Percentiles rank a stretch among this genome's conserved stretches.
Evolutionary conservation across 2,888 invertebrate species (phyloP).

Genomic region (Stenichneumon culpator): DNA sequence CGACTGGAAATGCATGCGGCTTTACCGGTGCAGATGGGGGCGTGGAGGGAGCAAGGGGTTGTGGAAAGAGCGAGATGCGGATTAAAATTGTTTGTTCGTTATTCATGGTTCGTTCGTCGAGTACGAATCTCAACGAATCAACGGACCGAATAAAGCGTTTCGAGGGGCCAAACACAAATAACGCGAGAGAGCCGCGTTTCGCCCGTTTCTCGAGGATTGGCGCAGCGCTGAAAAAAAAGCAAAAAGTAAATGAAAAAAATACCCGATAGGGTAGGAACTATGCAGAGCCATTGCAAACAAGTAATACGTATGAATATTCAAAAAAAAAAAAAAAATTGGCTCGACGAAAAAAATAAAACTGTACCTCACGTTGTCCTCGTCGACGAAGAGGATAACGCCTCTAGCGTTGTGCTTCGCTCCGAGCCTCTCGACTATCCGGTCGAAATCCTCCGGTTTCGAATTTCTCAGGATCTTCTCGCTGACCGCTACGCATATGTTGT

Average conservation of each 20-base stretch:
- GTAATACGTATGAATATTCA: background rate
- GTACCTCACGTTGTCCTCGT: constrained; percentile 89
- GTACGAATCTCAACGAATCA: constrained; percentile 30
- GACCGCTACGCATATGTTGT: constrained; percentile 87
- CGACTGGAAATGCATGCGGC: background rate
- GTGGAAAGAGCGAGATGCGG: background rate
- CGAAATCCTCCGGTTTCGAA: constrained; percentile 87
- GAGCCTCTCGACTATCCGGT: constrained; percentile 87
- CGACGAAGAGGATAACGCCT: constrained; percentile 90
- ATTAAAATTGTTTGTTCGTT: constrained; percentile 60
- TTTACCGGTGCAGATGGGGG: background rate
- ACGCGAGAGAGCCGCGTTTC: background rate
- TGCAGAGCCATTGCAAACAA: background rate
- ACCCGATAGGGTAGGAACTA: background rate
- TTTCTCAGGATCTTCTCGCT: constrained; percentile 88
- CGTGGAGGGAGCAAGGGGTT: background rate
- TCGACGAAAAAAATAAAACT: background rate
- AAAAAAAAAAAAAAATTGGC: background rate
- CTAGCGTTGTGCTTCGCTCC: constrained; percentile 87
- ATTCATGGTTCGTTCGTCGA: constrained; percentile 47
- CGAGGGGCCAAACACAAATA: constrained; percentile 17
- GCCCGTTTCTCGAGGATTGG: constrained; percentile 1
- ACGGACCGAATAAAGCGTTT: constrained; percentile 22
- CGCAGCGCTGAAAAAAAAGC: background rate
- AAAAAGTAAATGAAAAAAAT: background rate